These are phyloP conservation scores for Pantherophis vulpinus DNA, from an alignment of 2,797 vertebrate genomes.

Conservation along the genomic window DNA sequence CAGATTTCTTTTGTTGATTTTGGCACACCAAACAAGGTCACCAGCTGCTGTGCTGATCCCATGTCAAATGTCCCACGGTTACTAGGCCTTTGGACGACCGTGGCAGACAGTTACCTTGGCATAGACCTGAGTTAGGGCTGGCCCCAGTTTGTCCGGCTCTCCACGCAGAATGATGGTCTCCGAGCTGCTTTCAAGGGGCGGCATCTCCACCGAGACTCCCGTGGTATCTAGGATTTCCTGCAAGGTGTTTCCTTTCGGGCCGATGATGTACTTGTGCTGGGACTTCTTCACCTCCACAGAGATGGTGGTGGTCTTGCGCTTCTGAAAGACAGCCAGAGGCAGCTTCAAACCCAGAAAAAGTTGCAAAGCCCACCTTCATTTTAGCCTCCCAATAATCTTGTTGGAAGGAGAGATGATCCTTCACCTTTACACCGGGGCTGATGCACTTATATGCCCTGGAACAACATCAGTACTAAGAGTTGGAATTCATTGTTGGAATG, in stretches of 20 bases:
- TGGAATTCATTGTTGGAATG: no score
- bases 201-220: constrained; percentile 79
- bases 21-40: not conserved
- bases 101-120: constrained; percentile 70
- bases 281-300: constrained; percentile 81
- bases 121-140: constrained; percentile 78
- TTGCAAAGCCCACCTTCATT: not conserved
- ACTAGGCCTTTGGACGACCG: not conserved
- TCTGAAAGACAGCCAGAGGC: constrained; percentile 59
- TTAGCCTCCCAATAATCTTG: no score
- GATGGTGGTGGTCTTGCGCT: constrained; percentile 81
- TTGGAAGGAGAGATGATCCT: no score
- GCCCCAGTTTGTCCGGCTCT: constrained; percentile 77
- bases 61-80: not conserved
- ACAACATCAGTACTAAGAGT: not conserved
- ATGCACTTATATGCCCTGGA: not conserved
- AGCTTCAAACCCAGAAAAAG: not conserved
- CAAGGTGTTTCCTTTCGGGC: constrained; percentile 78
- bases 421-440: no score
- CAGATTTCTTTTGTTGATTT: not conserved
- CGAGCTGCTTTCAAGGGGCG: constrained; percentile 73
- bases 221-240: constrained; percentile 81
- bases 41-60: not conserved
- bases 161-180: constrained; percentile 80
- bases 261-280: constrained; percentile 80